Evolutionary conservation across 2,113 vertebrate genomes (phyloP), one percentile per base, ranked within the genome.

Genomic region (Corythoichthys intestinalis): DNA sequence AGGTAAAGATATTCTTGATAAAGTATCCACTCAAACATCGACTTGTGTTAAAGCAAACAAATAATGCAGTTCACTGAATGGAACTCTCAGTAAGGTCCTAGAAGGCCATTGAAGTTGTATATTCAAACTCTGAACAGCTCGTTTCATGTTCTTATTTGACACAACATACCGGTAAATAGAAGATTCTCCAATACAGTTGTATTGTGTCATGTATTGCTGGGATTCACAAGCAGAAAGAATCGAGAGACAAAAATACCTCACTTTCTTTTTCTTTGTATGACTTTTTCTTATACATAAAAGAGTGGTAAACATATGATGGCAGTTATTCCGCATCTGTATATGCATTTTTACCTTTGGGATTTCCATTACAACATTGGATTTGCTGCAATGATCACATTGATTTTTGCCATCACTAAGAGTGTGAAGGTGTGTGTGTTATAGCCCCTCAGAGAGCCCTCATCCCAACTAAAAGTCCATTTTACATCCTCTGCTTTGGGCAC

Each of bases 361-460:
- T 79, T 84, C 70, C 79, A 68, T 65, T 73, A 75, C 28, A 74
- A 64, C 76, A 73, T 65, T 68, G 82, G 82, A 81, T 85, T 79
- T 81, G 76, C 76, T 3, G 41, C 71, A 72, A 67, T 79, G 68
- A 86, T 86, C 73, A 59, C 69, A 77, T 70, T 80, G 78, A 84
- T 87, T 82, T 84, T 35, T 28, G 67, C 69, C 63, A 66, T 69
- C 75, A 62, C 59, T 6, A 56, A 69, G 67, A 77, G 72, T 56
- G 73, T 69, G 71, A 50, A 57, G 9, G 57, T 69, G 73, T 65
- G 73, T 65, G 69, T 54, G 46, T 82, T 61, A 75, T 73, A 41
- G 28, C 14, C 71, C 76, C 74, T 73, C 41, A 37, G 76, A 74
- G 80, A 46, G 65, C 70, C 44, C 49, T 66, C 71, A 56, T 65